A percentile compares a stretch with the other conserved stretches of the same genome.
phyloP scores from a whole-genome alignment of 1,140 invertebrate genomes.

The Penaeus vannamei region DNA sequence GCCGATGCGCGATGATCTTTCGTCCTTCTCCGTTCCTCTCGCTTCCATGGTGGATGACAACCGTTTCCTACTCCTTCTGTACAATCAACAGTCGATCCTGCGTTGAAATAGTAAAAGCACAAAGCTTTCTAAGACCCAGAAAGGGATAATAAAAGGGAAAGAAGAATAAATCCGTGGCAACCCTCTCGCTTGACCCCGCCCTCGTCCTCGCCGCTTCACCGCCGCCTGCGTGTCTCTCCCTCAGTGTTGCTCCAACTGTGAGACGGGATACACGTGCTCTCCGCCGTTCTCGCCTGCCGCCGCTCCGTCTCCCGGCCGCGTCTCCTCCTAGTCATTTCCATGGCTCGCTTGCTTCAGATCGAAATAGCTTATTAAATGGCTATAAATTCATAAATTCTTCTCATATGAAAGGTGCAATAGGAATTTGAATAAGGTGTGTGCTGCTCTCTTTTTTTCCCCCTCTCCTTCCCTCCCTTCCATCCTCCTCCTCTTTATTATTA shows the following conservation, averaged over 20 bases:
- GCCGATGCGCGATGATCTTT: constrained; percentile 40
- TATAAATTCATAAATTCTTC: not conserved
- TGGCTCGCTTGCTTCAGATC: constrained; percentile 32
- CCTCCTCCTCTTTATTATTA: too few species aligned
- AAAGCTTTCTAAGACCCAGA: not conserved
- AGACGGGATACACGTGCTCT: constrained; percentile 25
- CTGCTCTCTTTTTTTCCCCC: too few species aligned
- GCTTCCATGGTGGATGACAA: too few species aligned
- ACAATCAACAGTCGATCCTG: too few species aligned
- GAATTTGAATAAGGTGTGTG: constrained; percentile 5
- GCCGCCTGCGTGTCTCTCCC: constrained; percentile 38
- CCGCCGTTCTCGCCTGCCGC: constrained; percentile 12
- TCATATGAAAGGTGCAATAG: constrained; percentile 42
- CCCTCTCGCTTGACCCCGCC: constrained; percentile 37
- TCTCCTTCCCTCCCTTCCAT: too few species aligned
- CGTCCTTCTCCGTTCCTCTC: too few species aligned
- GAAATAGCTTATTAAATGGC: not conserved
- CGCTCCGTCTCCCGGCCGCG: constrained; percentile 39
- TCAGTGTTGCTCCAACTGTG: constrained; percentile 52
- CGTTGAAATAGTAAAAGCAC: too few species aligned
- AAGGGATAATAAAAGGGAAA: not conserved
- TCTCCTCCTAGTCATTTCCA: constrained; percentile 48
- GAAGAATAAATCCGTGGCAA: not conserved
- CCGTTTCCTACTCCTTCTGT: too few species aligned
- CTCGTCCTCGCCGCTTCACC: not conserved